Conservation (phyloP, 2,113 vertebrate genomes). For the Chelonoidis abingdonii region DNA sequence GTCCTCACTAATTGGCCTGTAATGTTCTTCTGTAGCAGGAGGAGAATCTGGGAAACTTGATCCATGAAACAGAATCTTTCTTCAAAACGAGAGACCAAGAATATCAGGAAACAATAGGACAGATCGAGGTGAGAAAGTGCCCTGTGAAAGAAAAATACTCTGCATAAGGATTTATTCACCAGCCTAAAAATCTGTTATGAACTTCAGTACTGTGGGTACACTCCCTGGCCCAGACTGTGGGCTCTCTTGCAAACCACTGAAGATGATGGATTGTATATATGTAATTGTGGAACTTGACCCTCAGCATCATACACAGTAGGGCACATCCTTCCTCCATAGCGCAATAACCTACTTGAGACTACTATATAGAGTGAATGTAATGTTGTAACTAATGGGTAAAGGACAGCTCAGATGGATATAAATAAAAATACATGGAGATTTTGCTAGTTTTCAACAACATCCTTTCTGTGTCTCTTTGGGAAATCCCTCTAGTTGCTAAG, state of each 20-base stretch:
- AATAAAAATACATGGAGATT: background rate
- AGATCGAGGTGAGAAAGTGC: slow-evolving; percentile 90
- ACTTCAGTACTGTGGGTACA: background rate
- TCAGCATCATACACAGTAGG: background rate
- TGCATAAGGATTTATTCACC: background rate
- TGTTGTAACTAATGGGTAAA: background rate
- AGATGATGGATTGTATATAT: background rate
- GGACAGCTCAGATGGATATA: background rate
- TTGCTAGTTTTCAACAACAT: background rate
- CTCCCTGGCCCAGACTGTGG: background rate
- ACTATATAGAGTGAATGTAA: background rate
- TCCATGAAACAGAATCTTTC: slow-evolving; percentile 95
- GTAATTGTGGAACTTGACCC: background rate
- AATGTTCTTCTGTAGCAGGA: slow-evolving; percentile 80
- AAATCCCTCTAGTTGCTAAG: background rate
- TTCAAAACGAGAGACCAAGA: slow-evolving; percentile 97
- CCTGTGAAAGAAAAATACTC: rapidly evolving
- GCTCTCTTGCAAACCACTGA: background rate
- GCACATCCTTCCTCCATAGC: background rate
- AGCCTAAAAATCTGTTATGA: background rate
- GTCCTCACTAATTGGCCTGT: background rate
- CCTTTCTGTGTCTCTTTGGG: background rate
- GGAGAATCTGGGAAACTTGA: slow-evolving; percentile 93
- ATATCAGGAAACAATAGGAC: slow-evolving; percentile 96
- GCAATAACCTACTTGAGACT: background rate